Conservation (phyloP, 2,888 invertebrate species). For the Tipula unca region DNA sequence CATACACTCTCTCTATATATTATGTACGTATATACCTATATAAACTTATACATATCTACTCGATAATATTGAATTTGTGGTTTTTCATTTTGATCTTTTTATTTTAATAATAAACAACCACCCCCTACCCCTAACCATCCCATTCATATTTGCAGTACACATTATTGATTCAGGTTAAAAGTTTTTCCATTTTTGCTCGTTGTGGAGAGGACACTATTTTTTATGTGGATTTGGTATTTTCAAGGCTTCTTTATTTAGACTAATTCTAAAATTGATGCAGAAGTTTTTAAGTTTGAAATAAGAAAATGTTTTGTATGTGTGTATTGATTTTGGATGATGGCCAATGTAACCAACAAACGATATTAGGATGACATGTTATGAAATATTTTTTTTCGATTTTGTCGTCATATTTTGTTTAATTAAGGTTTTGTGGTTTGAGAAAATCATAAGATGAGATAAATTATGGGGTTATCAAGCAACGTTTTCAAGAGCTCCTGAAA, state of each 20-base stretch:
- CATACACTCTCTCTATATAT: background rate
- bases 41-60: too few species aligned
- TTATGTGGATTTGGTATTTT: background rate
- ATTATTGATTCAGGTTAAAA: background rate
- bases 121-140: too few species aligned
- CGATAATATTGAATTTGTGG: background rate
- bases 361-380: background rate
- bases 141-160: background rate
- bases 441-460: too few species aligned
- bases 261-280: background rate
- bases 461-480: too few species aligned
- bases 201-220: background rate
- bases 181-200: background rate
- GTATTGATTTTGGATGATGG: background rate
- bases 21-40: too few species aligned
- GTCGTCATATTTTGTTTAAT: background rate
- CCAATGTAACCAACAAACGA: background rate
- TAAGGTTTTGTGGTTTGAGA: too few species aligned
- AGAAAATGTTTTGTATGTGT: background rate
- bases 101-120: background rate
- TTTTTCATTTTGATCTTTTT: background rate
- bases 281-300: background rate
- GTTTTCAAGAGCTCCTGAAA: too few species aligned
- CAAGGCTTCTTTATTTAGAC: background rate
- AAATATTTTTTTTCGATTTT: background rate